Base-by-base conservation (phyloP, 2,797 vertebrate species). In the Sebastes paucispinis region DNA sequence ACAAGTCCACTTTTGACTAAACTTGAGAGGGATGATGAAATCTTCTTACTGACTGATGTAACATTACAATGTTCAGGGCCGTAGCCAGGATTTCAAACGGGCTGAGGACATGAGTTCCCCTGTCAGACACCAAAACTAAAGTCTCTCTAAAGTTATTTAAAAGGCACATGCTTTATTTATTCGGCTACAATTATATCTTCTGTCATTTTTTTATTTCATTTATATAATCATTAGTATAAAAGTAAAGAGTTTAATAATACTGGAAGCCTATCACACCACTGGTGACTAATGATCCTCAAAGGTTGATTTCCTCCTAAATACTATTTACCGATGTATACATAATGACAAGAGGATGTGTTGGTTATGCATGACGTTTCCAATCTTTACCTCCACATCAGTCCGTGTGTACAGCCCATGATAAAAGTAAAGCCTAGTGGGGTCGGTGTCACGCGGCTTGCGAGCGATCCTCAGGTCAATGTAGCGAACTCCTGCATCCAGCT, bases 381-480 rank as follows among this genome's bases (percentile, higher is more conserved):
- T 55, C 9, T 39, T 88, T 84, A 93, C 91, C 90, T 92, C 91
- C 24, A 94, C 93, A 69, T 94, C 87, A 4, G 82, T 90, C 0
- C 0, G 29, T 3, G 92, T 94, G 69, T 20, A 83, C 39, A 94
- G 87, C 3, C 93, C 93, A 0, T 94, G 91, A 58, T 92, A 63
- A 55, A 93, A 93, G 70, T 84, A 91, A 10, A 92, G 85, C 5
- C 84, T 79, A 0, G 75, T 89, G 60, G 86, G 87, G 25, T 90
- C 4, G 0, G 36, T 20, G 58, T 92, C 91, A 1, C 80, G 47
- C 18, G 63, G 25, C 69, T 92, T 90, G 62, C 77, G 89, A 18
- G 85, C 87, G 0, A 94, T 80, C 77, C 92, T 90, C 69, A 93
- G 75, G 73, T 94, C 91, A 52, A 94, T 82, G 84, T 89, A 94